Evolutionary conservation across 2,888 invertebrate genomes (phyloP).

Genomic region (Ophraella communa): DNA sequence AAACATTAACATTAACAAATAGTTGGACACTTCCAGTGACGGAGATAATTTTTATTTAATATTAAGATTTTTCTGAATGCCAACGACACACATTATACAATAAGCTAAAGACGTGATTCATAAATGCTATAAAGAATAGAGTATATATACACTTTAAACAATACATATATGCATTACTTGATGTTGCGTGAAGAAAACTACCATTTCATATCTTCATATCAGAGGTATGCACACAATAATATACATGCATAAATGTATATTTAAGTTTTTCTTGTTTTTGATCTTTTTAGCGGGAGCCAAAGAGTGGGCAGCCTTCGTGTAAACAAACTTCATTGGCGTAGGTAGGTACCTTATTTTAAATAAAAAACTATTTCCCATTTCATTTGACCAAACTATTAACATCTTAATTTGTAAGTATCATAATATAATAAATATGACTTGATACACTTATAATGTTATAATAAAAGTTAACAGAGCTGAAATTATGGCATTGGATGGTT

Average conservation of each 20-base stretch:
- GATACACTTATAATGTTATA: too few species aligned
- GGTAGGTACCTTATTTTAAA: too few species aligned
- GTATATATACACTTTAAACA: slow-evolving; percentile 30
- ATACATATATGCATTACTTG: slow-evolving; percentile 43
- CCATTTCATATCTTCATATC: slow-evolving; percentile 38
- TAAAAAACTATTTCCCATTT: too few species aligned
- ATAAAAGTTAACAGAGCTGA: too few species aligned
- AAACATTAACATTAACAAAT: too few species aligned
- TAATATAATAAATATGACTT: too few species aligned
- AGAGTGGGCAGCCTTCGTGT: slow-evolving; percentile 24
- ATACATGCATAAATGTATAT: slow-evolving; percentile 45
- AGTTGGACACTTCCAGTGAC: too few species aligned
- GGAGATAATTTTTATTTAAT: too few species aligned
- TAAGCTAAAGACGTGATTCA: slow-evolving; percentile 12
- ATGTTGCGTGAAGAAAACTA: slow-evolving; percentile 47
- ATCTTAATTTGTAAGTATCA: too few species aligned
- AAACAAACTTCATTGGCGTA: slow-evolving; percentile 6
- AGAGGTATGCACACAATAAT: slow-evolving; percentile 17
- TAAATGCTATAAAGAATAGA: slow-evolving; percentile 18
- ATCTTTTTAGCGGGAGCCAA: slow-evolving; percentile 13
- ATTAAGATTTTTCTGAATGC: too few species aligned
- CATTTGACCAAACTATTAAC: too few species aligned
- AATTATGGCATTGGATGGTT: too few species aligned
- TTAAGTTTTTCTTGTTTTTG: slow-evolving; percentile 17
- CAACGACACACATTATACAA: neutral